A percentile compares a stretch with the other conserved stretches of the same genome.
phyloP scores from a whole-genome alignment of 2,113 vertebrate species.

The Rissa tridactyla region DNA sequence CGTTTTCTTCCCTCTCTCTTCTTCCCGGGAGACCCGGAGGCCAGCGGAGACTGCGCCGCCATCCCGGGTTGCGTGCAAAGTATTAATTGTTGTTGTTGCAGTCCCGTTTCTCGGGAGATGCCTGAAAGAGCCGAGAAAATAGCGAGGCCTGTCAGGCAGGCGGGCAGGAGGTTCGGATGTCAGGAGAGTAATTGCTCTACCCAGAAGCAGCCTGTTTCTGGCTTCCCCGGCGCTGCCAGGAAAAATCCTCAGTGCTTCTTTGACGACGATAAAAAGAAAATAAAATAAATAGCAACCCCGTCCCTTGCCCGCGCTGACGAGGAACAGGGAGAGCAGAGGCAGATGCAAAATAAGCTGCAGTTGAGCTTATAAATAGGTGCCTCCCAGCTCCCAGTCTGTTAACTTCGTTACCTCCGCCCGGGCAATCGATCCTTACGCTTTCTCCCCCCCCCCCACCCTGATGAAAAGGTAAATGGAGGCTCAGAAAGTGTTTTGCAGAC shows the following conservation, averaged over 20 bases:
- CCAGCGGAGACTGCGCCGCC: neutral
- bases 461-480: neutral
- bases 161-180: constrained; percentile 33
- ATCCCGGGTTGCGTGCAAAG: neutral
- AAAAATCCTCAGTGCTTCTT: constrained; percentile 29
- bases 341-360: constrained; percentile 44
- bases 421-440: neutral
- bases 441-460: neutral
- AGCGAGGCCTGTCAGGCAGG: constrained; percentile 14
- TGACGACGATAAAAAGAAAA: neutral
- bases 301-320: neutral
- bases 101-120: constrained; percentile 21
- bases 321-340: constrained; percentile 44
- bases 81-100: constrained; percentile 26
- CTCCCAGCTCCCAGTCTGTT: constrained; percentile 31
- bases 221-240: constrained; percentile 37
- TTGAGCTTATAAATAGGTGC: constrained; percentile 47
- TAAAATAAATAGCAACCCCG: neutral
- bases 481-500: neutral
- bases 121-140: constrained; percentile 30
- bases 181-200: constrained; percentile 61
- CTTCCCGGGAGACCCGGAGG: fast-evolving
- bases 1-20: neutral
- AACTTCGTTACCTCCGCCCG: neutral
- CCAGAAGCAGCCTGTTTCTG: constrained; percentile 55